phyloP scores from a whole-genome alignment of 2,113 vertebrate species.

The Pelmatolapia mariae region DNA sequence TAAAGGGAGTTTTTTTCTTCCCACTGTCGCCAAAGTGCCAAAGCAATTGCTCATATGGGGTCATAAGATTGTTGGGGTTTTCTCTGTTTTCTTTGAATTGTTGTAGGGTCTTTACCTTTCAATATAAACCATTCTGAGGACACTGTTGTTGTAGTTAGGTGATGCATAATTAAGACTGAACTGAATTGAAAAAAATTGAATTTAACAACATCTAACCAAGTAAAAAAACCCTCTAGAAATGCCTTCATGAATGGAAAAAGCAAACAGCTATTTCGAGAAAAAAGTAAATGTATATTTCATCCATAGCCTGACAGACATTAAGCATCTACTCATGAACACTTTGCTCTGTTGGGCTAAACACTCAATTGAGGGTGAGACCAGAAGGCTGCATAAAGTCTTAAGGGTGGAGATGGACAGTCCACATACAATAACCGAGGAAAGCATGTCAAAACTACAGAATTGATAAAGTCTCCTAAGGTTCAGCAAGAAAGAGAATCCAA shows the following conservation, averaged over 20 bases:
- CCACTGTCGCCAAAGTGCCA: background rate
- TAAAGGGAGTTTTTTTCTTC: background rate
- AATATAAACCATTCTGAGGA: background rate
- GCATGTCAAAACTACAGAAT: background rate
- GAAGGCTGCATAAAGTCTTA: background rate
- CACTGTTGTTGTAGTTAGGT: background rate
- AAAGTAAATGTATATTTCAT: background rate
- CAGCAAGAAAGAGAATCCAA: background rate
- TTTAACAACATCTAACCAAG: background rate
- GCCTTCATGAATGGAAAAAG: background rate
- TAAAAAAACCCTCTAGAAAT: background rate
- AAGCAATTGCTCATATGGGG: background rate
- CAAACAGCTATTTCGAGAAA: background rate
- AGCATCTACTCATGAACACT: background rate
- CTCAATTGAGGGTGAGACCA: background rate
- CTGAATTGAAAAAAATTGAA: background rate
- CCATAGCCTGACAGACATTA: background rate
- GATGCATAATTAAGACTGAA: background rate
- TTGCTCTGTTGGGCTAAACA: background rate
- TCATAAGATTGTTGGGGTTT: background rate
- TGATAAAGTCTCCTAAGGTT: background rate
- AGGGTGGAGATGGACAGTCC: background rate
- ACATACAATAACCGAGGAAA: background rate
- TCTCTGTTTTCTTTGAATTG: background rate
- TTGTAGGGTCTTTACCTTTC: background rate